phyloP scores from a whole-genome alignment of 2,113 vertebrate species.

The Phoenicopterus ruber region DNA sequence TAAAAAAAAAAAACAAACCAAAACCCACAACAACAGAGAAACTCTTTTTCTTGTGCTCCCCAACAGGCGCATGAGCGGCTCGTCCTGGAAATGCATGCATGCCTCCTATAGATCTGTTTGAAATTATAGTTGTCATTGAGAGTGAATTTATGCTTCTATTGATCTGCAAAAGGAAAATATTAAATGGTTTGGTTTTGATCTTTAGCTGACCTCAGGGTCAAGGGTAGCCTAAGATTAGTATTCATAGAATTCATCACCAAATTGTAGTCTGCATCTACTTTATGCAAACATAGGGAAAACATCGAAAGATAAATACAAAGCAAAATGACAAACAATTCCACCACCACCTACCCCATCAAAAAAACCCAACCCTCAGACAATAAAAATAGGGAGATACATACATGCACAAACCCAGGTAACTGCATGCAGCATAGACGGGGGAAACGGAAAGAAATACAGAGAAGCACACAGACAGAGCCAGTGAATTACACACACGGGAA shows the following conservation, averaged over 20 bases:
- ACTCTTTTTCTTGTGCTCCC: conserved; percentile 70
- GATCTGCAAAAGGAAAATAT: conserved; percentile 98
- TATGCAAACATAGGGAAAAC: conserved; percentile 81
- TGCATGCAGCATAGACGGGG: not conserved
- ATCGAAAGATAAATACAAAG: conserved; percentile 67
- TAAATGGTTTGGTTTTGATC: conserved; percentile 97
- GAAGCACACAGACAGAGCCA: not conserved
- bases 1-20: conserved; percentile 61
- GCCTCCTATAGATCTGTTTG: conserved; percentile 95
- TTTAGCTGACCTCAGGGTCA: conserved; percentile 92
- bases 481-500: conserved; percentile 17
- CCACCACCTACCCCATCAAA: not conserved
- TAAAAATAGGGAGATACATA: conserved; percentile 17
- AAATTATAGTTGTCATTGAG: conserved; percentile 99
- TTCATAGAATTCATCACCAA: conserved; percentile 86
- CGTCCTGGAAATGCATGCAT: conserved; percentile 75
- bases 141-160: conserved; percentile 97
- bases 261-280: conserved; percentile 80
- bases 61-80: conserved; percentile 67
- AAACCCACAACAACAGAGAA: conserved; percentile 67
- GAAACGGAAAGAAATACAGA: not conserved
- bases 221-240: conserved; percentile 98
- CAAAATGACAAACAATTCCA: conserved; percentile 67
- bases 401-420: conserved; percentile 33
- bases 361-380: not conserved